phyloP scores from a whole-genome alignment of 1,140 invertebrate genomes.

The Samia ricini region DNA sequence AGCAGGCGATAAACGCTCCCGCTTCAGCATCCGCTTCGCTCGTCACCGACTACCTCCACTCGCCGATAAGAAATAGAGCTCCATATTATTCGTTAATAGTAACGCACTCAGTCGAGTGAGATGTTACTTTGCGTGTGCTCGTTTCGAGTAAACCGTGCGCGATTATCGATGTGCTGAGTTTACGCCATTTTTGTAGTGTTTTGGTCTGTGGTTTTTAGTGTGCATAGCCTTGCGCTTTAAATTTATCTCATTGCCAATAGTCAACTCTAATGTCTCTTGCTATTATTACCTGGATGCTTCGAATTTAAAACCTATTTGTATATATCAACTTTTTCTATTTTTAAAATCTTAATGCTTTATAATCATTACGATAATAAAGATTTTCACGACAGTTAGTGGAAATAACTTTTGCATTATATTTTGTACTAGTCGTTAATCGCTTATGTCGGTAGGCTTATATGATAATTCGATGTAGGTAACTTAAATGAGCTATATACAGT shows the following conservation, averaged over 20 bases:
- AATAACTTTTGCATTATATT: no score
- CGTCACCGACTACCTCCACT: slow-evolving; percentile 22
- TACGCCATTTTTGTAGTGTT: slow-evolving; percentile 11
- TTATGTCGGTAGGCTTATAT: no score
- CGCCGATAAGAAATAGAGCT: slow-evolving; percentile 19
- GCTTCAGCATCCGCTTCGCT: slow-evolving; percentile 39
- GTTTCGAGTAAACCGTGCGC: slow-evolving; percentile 50
- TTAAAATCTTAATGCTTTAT: no score
- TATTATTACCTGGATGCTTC: not conserved
- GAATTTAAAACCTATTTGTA: not conserved
- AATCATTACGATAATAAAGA: no score
- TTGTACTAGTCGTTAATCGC: no score
- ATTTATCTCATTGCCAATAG: slow-evolving; percentile 4
- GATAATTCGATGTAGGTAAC: no score
- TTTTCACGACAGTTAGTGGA: no score
- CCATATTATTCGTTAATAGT: slow-evolving; percentile 27
- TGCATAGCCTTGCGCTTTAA: not conserved
- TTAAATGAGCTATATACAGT: no score
- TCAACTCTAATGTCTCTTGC: not conserved
- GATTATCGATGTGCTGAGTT: slow-evolving; percentile 23
- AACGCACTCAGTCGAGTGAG: slow-evolving; percentile 63
- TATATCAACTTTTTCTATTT: no score
- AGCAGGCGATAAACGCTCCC: not conserved
- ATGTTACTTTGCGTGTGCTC: slow-evolving; percentile 61
- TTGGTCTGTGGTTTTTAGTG: slow-evolving; percentile 16